Conservation (phyloP, 2,797 vertebrate genomes). For the Allobates femoralis region DNA sequence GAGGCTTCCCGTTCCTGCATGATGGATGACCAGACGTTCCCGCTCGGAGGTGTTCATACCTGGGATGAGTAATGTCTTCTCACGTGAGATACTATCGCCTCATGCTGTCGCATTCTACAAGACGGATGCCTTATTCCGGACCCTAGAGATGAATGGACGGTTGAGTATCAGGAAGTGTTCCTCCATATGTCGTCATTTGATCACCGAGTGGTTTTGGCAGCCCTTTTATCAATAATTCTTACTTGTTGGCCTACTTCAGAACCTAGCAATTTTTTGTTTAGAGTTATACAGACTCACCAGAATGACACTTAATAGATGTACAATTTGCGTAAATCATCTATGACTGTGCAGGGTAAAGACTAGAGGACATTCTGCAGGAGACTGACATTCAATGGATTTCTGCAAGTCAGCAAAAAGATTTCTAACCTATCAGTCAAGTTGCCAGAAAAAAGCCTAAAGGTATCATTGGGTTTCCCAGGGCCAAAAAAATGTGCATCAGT, state of each 20-base stretch:
- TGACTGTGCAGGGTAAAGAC: too few species aligned
- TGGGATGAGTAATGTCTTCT: conserved; percentile 13
- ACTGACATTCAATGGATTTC: too few species aligned
- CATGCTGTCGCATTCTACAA: conserved; percentile 6
- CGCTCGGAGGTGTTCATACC: conserved; percentile 5
- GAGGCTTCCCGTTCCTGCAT: neutral
- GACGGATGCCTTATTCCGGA: conserved; percentile 25
- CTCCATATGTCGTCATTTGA: neutral
- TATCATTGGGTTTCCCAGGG: too few species aligned
- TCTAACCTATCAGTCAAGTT: too few species aligned
- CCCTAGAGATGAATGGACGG: neutral
- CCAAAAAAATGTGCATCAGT: too few species aligned
- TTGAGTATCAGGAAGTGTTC: neutral
- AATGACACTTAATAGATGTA: neutral
- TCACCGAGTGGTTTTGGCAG: neutral
- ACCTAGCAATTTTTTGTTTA: neutral
- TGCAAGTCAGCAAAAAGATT: too few species aligned
- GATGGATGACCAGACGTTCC: neutral
- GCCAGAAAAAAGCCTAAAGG: too few species aligned
- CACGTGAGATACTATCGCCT: conserved; percentile 27
- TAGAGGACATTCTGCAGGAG: too few species aligned
- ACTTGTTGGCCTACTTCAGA: neutral
- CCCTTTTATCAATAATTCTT: neutral
- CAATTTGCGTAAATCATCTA: too few species aligned
- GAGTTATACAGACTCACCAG: neutral